Evolutionary conservation across 2,113 vertebrate species (phyloP).

Genomic region (Morone chrysops): DNA sequence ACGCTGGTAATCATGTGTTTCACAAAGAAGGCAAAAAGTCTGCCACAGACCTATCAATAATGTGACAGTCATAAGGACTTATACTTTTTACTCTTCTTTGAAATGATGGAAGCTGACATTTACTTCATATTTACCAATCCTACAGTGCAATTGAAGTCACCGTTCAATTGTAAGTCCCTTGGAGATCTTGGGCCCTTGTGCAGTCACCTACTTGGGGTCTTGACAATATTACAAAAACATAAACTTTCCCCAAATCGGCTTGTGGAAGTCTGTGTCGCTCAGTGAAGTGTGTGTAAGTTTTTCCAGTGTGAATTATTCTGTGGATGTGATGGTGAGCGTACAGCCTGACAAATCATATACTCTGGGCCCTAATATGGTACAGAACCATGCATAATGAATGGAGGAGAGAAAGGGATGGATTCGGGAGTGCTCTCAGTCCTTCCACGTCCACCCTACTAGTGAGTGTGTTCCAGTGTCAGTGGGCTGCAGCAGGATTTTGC

Average conservation of each 20-base stretch:
- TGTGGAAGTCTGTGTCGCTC: slow-evolving; percentile 5
- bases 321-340: background rate
- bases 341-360: slow-evolving; percentile 54
- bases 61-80: background rate
- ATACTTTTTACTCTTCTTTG: background rate
- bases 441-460: slow-evolving; percentile 60
- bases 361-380: slow-evolving; percentile 42
- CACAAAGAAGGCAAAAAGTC: background rate
- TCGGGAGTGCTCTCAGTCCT: slow-evolving; percentile 59
- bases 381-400: slow-evolving; percentile 69
- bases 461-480: slow-evolving; percentile 56
- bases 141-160: background rate
- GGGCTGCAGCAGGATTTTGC: slow-evolving; percentile 69
- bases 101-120: slow-evolving; percentile 7
- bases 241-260: slow-evolving; percentile 9
- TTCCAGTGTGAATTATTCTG: slow-evolving; percentile 55
- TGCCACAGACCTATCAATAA: slow-evolving; percentile 6
- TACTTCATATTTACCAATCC: background rate
- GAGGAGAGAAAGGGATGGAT: slow-evolving; percentile 33
- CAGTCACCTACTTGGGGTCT: slow-evolving; percentile 9
- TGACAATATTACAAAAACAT: slow-evolving; percentile 18
- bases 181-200: background rate
- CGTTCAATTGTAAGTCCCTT: slow-evolving; percentile 5
- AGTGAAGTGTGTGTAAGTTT: slow-evolving; percentile 31
- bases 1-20: slow-evolving; percentile 1